These are phyloP conservation scores for Cladopsammia gracilis DNA, from an alignment of 64 coral and sea anemone species.

Conservation along the genomic window DNA sequence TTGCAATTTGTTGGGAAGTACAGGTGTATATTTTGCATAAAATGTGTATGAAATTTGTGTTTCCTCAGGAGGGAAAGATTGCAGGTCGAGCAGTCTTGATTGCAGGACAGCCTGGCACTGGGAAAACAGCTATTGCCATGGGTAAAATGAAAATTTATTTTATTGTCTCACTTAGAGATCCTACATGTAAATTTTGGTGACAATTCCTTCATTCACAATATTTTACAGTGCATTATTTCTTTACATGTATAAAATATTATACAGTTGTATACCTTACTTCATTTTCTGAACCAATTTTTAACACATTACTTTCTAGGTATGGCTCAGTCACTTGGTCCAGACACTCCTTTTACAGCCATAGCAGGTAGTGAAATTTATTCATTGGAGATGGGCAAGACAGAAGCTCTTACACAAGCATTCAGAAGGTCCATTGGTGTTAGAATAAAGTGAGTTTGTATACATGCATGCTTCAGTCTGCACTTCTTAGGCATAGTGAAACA, in stretches of 20 bases:
- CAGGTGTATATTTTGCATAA: too few species aligned
- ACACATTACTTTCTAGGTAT: constrained; percentile 49
- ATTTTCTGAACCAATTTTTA: not conserved
- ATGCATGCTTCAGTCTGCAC: not conserved
- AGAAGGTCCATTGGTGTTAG: constrained; percentile 96
- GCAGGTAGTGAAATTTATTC: constrained; percentile 99
- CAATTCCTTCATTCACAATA: too few species aligned
- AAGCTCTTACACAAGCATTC: constrained; percentile 97
- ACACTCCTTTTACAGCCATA: constrained; percentile 94
- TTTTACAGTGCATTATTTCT: not conserved
- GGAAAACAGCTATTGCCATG: constrained; percentile 99
- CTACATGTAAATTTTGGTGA: too few species aligned
- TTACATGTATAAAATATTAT: not conserved
- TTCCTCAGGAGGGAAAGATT: constrained; percentile 94
- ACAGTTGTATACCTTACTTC: not conserved
- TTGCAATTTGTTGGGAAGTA: too few species aligned
- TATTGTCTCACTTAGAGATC: not conserved
- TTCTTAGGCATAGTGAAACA: not conserved
- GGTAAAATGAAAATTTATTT: constrained; percentile 39
- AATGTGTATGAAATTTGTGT: not conserved
- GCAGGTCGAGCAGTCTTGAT: constrained; percentile 98
- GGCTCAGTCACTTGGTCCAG: constrained; percentile 98
- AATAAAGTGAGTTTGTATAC: constrained; percentile 86
- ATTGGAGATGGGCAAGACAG: constrained; percentile 98
- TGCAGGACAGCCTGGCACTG: constrained; percentile 98